These are phyloP conservation scores for Agonopterix heracliana DNA, from an alignment of 2,888 invertebrate species.

Conservation along the genomic window DNA sequence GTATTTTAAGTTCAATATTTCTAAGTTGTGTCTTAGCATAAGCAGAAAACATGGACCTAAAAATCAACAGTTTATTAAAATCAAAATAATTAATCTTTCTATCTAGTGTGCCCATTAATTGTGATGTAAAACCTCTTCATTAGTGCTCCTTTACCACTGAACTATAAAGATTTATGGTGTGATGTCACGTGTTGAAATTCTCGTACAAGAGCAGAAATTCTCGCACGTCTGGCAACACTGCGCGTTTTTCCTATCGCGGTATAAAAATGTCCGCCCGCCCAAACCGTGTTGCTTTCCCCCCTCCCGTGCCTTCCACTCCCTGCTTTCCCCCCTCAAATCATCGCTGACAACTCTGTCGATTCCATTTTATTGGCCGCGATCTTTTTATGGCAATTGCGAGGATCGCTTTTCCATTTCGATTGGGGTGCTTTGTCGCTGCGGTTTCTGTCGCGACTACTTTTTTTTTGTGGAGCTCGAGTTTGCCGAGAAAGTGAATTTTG, in stretches of 20 bases:
- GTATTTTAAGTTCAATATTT: too few relatives aligned
- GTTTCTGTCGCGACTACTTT: slow-evolving; percentile 24
- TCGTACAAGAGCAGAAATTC: too few relatives aligned
- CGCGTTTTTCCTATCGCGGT: slow-evolving; percentile 47
- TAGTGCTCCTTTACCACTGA: too few relatives aligned
- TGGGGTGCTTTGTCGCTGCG: slow-evolving; percentile 49
- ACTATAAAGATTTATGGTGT: too few relatives aligned
- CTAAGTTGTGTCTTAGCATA: too few relatives aligned
- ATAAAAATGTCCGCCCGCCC: slow-evolving; percentile 70
- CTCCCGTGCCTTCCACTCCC: slow-evolving; percentile 23
- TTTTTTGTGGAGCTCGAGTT: slow-evolving; percentile 21
- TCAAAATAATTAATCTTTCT: too few relatives aligned
- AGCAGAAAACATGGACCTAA: too few relatives aligned
- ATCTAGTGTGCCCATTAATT: too few relatives aligned
- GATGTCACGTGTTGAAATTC: too few relatives aligned
- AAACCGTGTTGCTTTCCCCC: slow-evolving; percentile 52
- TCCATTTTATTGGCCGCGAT: slow-evolving; percentile 66
- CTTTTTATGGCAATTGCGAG: slow-evolving; percentile 67
- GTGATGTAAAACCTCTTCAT: too few relatives aligned
- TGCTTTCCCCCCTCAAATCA: slow-evolving; percentile 37
- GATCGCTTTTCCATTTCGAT: slow-evolving; percentile 66
- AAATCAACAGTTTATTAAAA: too few relatives aligned
- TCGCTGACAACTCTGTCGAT: slow-evolving; percentile 61
- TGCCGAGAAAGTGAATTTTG: slow-evolving; percentile 33
- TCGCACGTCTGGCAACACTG: slow-evolving; percentile 13